A percentile compares a stretch with the other conserved stretches of the same genome.
Evolutionary conservation across 1,140 invertebrate genomes (phyloP).

Genomic region (Lucilia cuprina): DNA sequence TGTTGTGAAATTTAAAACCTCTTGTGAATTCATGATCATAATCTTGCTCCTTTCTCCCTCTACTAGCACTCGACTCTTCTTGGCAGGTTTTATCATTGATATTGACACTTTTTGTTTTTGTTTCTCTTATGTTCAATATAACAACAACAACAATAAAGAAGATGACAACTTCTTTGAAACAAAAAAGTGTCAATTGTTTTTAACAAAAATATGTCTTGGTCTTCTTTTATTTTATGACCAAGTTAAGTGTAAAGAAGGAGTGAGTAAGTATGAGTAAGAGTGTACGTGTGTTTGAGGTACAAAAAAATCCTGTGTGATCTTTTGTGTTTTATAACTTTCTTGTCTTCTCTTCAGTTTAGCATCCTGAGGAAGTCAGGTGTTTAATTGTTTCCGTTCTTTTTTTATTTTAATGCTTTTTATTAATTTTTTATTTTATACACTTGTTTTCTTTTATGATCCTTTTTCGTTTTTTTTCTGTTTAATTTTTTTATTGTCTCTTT

Average conservation of each 20-base stretch:
- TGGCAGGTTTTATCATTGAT: background rate
- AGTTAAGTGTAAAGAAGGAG: background rate
- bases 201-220: background rate
- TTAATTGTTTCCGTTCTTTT: constrained; percentile 42
- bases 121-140: no score
- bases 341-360: background rate
- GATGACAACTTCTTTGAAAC: background rate
- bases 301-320: background rate
- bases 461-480: constrained; percentile 10
- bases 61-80: background rate
- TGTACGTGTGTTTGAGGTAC: background rate
- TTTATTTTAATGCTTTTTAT: background rate
- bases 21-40: constrained; percentile 37
- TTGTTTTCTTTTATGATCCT: background rate
- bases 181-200: constrained; percentile 16
- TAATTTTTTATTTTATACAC: constrained; percentile 18
- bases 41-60: background rate
- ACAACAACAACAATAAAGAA: no score
- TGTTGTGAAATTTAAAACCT: constrained; percentile 41
- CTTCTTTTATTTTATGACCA: background rate
- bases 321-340: background rate
- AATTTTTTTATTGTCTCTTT: background rate
- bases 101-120: constrained; percentile 24
- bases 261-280: background rate
- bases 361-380: constrained; percentile 43